These are phyloP conservation scores for Graphium colonna DNA, from an alignment of 2,888 invertebrate genomes.

Conservation along the genomic window DNA sequence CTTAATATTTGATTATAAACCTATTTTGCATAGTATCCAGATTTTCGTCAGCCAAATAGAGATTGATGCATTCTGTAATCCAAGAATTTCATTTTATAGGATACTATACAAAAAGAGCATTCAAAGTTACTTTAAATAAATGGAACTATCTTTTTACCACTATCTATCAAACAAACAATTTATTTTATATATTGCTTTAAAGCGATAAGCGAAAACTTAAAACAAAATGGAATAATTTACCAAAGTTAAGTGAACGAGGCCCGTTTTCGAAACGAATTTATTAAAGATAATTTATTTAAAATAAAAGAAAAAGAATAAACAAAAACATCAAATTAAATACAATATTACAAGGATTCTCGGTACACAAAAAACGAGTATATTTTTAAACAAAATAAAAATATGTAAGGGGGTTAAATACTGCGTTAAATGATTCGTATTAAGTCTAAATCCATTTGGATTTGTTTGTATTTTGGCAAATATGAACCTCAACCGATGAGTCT, in stretches of 20 bases:
- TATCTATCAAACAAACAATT: too few relatives aligned
- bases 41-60: too few relatives aligned
- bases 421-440: conserved; percentile 17
- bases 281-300: conserved; percentile 5
- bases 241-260: conserved; percentile 16
- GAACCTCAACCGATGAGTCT: conserved; percentile 12
- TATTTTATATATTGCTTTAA: conserved; percentile 8
- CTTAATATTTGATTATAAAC: conserved; percentile 18
- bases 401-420: conserved; percentile 10
- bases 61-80: too few relatives aligned
- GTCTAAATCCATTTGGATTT: not conserved
- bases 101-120: too few relatives aligned
- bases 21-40: too few relatives aligned
- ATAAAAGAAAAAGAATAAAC: conserved; percentile 4
- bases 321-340: conserved; percentile 14
- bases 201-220: conserved; percentile 18
- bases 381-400: conserved; percentile 12
- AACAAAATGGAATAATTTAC: conserved; percentile 31
- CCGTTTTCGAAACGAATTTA: conserved; percentile 21
- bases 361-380: conserved; percentile 16
- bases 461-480: not conserved
- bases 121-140: too few relatives aligned
- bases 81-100: too few relatives aligned
- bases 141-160: too few relatives aligned
- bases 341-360: conserved; percentile 10